These are phyloP conservation scores for Goniozus legneri DNA, from an alignment of 1,140 invertebrate species.

Conservation along the genomic window DNA sequence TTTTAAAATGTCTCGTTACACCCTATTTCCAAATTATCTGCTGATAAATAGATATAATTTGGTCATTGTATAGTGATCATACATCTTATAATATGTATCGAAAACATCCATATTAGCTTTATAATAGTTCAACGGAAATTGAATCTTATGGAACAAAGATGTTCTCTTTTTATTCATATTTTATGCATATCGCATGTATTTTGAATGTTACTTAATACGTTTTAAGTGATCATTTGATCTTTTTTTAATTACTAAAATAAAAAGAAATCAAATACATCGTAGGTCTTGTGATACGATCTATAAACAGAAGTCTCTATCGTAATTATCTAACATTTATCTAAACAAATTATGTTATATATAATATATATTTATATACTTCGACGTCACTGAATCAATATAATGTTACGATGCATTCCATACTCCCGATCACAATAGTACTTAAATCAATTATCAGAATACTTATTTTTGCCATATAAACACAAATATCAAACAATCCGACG, in stretches of 20 bases:
- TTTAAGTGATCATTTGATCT: neutral
- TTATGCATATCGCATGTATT: neutral
- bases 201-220: neutral
- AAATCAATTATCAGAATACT: constrained; percentile 5
- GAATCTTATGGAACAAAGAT: too few relatives aligned
- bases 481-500: constrained; percentile 10
- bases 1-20: constrained; percentile 3
- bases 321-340: neutral
- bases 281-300: neutral
- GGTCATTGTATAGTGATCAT: constrained; percentile 15
- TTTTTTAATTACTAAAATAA: neutral
- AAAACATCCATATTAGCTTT: neutral
- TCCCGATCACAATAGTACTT: constrained; percentile 11
- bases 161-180: neutral
- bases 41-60: constrained; percentile 7
- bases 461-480: constrained; percentile 6
- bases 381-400: constrained; percentile 3
- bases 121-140: too few relatives aligned
- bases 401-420: constrained; percentile 12
- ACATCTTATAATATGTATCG: neutral
- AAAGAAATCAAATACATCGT: neutral
- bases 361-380: neutral
- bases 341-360: neutral
- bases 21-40: constrained; percentile 4
- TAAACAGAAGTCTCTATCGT: neutral